Base-by-base conservation (phyloP, 2,888 invertebrate species). In the Zygothrica quintamaculata region DNA sequence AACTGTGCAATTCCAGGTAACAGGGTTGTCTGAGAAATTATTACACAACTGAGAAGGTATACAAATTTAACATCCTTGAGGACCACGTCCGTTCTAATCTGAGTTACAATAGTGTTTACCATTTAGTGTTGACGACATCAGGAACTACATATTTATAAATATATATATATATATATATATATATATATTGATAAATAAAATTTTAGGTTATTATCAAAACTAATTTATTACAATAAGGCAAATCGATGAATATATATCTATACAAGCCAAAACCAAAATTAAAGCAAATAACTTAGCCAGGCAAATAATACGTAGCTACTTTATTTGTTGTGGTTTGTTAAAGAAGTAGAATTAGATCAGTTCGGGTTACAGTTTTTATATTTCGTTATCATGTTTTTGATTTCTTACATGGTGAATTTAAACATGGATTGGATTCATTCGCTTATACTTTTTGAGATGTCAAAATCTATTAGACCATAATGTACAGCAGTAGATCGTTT, bases 91-190 rank as follows among this genome's bases (percentile, higher is more conserved):
- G 47, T 74, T 56, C 40, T 65, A 82, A 79, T 71, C 62, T 66
- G 59, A 77, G 61, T 65, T 71, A 52, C 52, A 64, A 50, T 62
- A 68, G 66, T 56, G 62, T 60, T 74, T 88, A 88, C 94, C 94
- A 94, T 93, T 93, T 94, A 93, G 93, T 93, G 92, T 93, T 90
- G 92, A 94, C 94, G 92, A 91, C 92, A 90, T 94, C 94, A 92
- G 93, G 93, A 93, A 92, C 94, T 94, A 94, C 90, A 94, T 52
- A 53, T 15, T 51, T 53, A 58, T 31, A 61, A 42, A 81, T 40
- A 69, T 15, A 55, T 53, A 58, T 31, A 61, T 42, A 81, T 40
- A 68, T 15, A 55, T 53, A n/a, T n/a, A n/a, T n/a, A n/a, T n/a
- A n/a, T n/a, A n/a, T n/a, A n/a, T n/a, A n/a, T n/a, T n/a, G n/a